Evolutionary conservation across 2,797 vertebrate genomes (phyloP).

Genomic region (Myotis daubentonii): DNA sequence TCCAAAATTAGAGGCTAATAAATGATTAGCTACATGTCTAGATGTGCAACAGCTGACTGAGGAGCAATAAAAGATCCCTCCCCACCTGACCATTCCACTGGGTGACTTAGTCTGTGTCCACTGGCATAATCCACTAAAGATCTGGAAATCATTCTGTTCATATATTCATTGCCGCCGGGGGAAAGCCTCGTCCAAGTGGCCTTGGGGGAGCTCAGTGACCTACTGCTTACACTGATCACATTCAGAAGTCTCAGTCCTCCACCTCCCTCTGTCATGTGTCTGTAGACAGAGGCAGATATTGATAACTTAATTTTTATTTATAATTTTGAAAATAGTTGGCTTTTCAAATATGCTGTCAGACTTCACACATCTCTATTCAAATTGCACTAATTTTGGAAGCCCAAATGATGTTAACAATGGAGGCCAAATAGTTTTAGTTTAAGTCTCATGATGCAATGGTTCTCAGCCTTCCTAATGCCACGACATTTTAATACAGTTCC

Average conservation of each 20-base stretch:
- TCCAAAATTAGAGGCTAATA: conserved; percentile 62
- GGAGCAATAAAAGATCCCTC: not conserved
- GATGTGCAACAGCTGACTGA: not conserved
- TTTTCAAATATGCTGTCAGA: conserved; percentile 1
- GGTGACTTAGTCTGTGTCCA: conserved; percentile 8
- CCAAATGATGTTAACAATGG: not conserved
- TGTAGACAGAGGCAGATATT: not conserved
- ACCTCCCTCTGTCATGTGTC: not conserved
- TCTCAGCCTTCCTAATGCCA: too few relatives aligned
- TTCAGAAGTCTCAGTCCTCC: not conserved
- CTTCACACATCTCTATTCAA: not conserved
- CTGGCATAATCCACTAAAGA: not conserved
- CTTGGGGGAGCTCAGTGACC: not conserved
- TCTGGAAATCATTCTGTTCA: conserved; percentile 33
- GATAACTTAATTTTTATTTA: not conserved
- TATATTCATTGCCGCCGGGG: not conserved
- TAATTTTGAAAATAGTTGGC: not conserved
- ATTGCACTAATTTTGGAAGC: conserved; percentile 18
- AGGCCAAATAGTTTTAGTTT: not conserved
- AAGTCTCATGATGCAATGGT: too few relatives aligned
- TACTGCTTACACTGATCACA: not conserved
- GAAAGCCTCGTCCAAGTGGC: not conserved
- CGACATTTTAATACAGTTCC: too few relatives aligned
- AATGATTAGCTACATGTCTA: conserved; percentile 52
- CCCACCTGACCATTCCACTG: not conserved